Evolutionary conservation across 2,888 invertebrate genomes (phyloP).

Genomic region (Orchesellides sinensis): DNA sequence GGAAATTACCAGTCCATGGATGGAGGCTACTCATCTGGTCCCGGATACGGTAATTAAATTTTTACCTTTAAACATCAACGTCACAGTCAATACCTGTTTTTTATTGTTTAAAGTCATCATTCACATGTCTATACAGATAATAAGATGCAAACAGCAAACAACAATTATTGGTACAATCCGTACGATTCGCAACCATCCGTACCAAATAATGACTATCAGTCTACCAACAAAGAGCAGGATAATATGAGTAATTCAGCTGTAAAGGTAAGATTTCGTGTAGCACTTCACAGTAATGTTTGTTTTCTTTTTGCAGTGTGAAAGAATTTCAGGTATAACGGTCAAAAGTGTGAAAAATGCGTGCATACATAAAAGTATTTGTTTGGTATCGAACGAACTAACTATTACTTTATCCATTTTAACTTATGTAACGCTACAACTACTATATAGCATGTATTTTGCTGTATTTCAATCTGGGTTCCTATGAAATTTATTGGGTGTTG

Average conservation of each 20-base stretch:
- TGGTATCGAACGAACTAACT: no score
- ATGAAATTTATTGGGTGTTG: no score
- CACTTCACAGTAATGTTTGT: no score
- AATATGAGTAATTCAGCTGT: conserved; percentile 1
- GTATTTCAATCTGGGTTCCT: no score
- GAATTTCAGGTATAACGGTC: no score
- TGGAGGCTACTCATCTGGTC: not conserved
- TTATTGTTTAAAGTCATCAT: conserved; percentile 15
- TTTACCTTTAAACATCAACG: not conserved
- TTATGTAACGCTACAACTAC: no score
- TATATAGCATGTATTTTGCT: no score
- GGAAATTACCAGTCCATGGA: not conserved
- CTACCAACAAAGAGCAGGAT: not conserved
- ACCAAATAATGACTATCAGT: not conserved
- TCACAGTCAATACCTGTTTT: not conserved
- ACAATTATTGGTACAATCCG: conserved; percentile 40
- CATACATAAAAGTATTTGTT: no score
- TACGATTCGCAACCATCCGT: conserved; percentile 14
- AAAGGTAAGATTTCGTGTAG: conserved; percentile 45
- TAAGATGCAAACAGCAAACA: conserved; percentile 11
- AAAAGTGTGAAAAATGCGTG: not conserved
- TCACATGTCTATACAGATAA: not conserved
- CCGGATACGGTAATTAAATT: conserved; percentile 14
- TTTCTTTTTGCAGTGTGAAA: no score
- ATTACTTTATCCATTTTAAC: no score